These are phyloP conservation scores for Erebia epiphron DNA, from an alignment of 2,888 invertebrate species.

Conservation along the genomic window DNA sequence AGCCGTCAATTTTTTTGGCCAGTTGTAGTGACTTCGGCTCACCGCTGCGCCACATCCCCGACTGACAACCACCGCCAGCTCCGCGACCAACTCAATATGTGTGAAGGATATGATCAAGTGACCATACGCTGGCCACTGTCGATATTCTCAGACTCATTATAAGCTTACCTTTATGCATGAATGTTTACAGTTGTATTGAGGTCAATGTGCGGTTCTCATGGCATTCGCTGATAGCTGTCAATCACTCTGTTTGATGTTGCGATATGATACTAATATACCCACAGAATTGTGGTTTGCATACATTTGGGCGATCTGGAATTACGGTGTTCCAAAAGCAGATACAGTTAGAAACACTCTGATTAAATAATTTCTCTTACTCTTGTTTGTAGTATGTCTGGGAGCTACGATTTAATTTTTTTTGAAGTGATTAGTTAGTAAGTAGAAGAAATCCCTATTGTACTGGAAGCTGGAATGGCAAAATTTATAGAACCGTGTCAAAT, in stretches of 20 bases:
- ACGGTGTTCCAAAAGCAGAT: background rate
- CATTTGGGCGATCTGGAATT: background rate
- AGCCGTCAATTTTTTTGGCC: no score
- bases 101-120: no score
- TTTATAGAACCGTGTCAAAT: no score
- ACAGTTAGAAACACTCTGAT: background rate
- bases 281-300: slow-evolving; percentile 1
- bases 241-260: slow-evolving; percentile 20
- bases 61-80: no score
- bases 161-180: slow-evolving; percentile 1
- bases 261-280: slow-evolving; percentile 3
- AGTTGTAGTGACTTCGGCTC: no score
- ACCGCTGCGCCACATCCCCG: no score
- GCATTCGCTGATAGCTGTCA: slow-evolving; percentile 31
- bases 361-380: background rate
- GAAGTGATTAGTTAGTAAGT: no score
- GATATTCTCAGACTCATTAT: background rate
- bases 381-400: no score
- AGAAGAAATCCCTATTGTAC: no score
- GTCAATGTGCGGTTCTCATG: slow-evolving; percentile 35
- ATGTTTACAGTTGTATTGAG: slow-evolving; percentile 27
- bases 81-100: no score
- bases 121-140: no score
- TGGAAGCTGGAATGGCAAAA: no score
- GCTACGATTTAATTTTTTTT: background rate